phyloP scores from a whole-genome alignment of 2,113 vertebrate genomes.

The Arothron firmamentum region DNA sequence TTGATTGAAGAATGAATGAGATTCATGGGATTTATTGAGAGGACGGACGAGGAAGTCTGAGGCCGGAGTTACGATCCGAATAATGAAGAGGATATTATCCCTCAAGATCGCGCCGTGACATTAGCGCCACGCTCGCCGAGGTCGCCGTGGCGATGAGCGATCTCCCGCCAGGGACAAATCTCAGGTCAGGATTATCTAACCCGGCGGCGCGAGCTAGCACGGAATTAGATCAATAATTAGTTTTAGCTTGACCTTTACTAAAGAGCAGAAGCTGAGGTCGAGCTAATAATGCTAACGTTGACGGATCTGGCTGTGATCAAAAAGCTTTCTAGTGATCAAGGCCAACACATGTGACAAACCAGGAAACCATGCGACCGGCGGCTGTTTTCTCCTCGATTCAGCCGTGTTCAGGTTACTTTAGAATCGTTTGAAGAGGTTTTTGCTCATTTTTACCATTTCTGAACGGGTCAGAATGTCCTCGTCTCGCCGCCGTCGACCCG shows the following conservation, averaged over 20 bases:
- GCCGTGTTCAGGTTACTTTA: no score
- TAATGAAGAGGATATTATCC: conserved; percentile 19
- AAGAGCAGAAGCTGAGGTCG: neutral
- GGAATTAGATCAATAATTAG: conserved; percentile 27
- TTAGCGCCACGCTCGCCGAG: neutral
- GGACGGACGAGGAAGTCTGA: conserved; percentile 16
- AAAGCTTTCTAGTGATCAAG: no score
- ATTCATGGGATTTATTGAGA: conserved; percentile 22
- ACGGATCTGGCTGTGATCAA: no score
- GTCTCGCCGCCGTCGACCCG: no score
- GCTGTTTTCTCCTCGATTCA: no score
- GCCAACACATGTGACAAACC: no score
- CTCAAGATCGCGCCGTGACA: conserved; percentile 4
- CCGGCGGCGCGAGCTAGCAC: neutral
- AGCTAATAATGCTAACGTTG: no score
- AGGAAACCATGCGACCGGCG: no score
- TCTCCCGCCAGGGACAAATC: neutral
- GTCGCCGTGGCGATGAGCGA: neutral
- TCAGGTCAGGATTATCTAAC: conserved; percentile 2
- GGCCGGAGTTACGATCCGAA: conserved; percentile 6
- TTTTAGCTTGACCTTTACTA: conserved; percentile 31
- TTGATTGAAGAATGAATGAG: conserved; percentile 35
- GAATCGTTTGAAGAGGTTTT: no score
- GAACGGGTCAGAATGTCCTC: no score
- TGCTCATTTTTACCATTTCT: no score